Evolutionary conservation across 2,113 vertebrate genomes (phyloP).

Genomic region (Cathartes aura): DNA sequence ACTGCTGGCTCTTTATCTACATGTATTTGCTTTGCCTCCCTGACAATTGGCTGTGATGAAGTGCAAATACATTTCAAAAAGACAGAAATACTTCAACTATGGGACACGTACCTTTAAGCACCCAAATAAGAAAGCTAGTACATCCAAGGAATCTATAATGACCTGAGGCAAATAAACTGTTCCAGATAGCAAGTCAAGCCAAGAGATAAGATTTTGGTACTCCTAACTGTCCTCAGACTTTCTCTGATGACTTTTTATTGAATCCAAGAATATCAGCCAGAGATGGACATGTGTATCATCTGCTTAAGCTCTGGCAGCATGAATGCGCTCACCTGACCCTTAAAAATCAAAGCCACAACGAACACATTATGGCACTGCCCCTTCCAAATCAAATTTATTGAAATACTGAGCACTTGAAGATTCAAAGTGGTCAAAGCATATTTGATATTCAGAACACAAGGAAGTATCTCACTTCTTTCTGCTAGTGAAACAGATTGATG

Average conservation of each 20-base stretch:
- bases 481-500: background rate
- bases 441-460: background rate
- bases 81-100: background rate
- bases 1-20: background rate
- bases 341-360: background rate
- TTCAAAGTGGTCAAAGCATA: background rate
- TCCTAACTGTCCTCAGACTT: background rate
- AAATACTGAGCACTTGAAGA: background rate
- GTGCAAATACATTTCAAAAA: background rate
- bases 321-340: background rate
- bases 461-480: background rate
- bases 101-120: background rate
- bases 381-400: background rate
- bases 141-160: background rate
- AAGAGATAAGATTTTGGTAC: background rate
- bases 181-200: background rate
- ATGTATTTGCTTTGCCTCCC: background rate
- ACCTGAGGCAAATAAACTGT: background rate
- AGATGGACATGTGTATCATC: background rate
- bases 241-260: background rate
- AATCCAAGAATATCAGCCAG: background rate
- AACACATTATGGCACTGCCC: background rate
- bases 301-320: background rate
- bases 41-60: background rate
- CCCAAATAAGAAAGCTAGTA: background rate